Evolutionary conservation across 35 echinoderm and acorn worm species (phyloP).

Genomic region (Apostichopus japonicus): DNA sequence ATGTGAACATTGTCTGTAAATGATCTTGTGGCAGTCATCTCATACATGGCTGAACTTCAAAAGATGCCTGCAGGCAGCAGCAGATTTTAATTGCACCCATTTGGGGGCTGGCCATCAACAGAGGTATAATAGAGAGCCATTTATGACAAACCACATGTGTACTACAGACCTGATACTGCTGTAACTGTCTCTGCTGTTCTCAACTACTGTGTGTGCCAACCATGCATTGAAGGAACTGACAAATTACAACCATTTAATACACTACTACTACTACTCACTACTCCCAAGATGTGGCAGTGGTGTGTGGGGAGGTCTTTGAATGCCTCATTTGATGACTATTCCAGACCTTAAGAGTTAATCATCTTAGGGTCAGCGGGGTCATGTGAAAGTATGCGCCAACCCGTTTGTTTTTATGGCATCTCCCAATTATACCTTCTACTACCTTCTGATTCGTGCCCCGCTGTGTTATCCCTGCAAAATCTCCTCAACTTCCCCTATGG

Average conservation of each 20-base stretch:
- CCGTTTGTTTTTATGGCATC: conserved; percentile 66
- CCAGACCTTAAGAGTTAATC: conserved; percentile 65
- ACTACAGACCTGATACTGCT: neutral
- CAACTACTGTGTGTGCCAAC: neutral
- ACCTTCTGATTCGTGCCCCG: conserved; percentile 38
- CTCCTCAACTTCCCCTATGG: conserved; percentile 55
- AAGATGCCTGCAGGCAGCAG: conserved; percentile 37
- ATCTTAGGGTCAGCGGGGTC: conserved; percentile 56
- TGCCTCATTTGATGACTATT: conserved; percentile 58
- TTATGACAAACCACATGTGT: conserved; percentile 41
- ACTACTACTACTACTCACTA: neutral
- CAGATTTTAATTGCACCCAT: conserved; percentile 53
- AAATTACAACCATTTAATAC: conserved; percentile 54
- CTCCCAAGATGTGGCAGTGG: conserved; percentile 11
- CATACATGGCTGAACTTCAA: conserved; percentile 8
- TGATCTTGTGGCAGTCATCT: neutral
- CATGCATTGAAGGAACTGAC: conserved; percentile 47
- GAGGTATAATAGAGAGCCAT: neutral
- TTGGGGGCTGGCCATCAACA: conserved; percentile 20
- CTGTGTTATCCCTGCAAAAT: conserved; percentile 58
- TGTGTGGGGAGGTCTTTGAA: conserved; percentile 56
- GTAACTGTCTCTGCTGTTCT: neutral
- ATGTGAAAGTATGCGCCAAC: conserved; percentile 60
- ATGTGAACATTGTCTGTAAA: neutral
- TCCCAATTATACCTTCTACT: conserved; percentile 56